A percentile compares a stretch with the other conserved stretches of the same genome.
Conservation (phyloP, 2,888 invertebrate species). For the Oasisia sp. region DNA sequence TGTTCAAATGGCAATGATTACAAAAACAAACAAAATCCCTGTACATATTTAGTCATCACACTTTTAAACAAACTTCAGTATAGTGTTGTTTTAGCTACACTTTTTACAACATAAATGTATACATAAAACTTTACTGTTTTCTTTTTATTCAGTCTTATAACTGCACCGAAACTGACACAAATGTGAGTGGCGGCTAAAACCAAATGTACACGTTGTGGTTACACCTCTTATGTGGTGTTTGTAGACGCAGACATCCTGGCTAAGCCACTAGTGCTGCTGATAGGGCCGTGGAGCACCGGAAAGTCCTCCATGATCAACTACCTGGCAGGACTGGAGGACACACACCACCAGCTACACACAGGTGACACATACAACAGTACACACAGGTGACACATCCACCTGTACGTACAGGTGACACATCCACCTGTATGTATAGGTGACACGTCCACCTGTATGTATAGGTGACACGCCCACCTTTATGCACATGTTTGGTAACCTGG, state of each 20-base stretch:
- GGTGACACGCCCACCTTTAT: too few species aligned
- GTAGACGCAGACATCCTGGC: slow-evolving; percentile 92
- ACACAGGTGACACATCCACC: background rate
- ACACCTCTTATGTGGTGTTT: slow-evolving; percentile 31
- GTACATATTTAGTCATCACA: background rate
- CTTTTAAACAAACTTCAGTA: too few species aligned
- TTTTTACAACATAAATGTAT: slow-evolving; percentile 13
- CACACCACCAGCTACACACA: slow-evolving; percentile 70
- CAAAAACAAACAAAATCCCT: background rate
- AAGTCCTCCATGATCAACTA: slow-evolving; percentile 95
- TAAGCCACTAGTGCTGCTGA: slow-evolving; percentile 89
- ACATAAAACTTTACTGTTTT: background rate
- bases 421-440: too few species aligned
- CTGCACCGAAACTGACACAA: background rate
- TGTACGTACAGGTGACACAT: too few species aligned
- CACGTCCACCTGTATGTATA: too few species aligned
- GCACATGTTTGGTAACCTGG: too few species aligned
- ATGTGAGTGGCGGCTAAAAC: background rate
- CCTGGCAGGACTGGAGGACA: slow-evolving; percentile 86
- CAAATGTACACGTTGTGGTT: too few species aligned
- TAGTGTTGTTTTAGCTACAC: too few species aligned
- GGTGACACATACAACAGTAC: slow-evolving; percentile 70
- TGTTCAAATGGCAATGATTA: too few species aligned
- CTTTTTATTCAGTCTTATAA: background rate
- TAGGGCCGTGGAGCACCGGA: slow-evolving; percentile 97